Evolutionary conservation across 2,113 vertebrate species (phyloP).

Genomic region (Labrus mixtus): DNA sequence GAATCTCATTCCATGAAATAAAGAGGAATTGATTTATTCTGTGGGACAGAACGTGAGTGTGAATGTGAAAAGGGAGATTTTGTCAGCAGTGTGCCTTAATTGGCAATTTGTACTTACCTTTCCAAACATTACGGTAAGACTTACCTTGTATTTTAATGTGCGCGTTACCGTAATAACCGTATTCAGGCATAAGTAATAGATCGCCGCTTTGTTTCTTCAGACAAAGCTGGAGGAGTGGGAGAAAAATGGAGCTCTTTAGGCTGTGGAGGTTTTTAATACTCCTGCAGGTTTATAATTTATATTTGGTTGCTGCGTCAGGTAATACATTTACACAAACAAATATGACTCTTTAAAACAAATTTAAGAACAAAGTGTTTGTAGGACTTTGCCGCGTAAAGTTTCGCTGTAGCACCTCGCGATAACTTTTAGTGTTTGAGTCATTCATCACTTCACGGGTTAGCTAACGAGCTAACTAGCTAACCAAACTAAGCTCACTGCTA

Average conservation of each 20-base stretch:
- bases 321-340: not conserved
- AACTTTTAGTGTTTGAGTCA: slow-evolving; percentile 35
- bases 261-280: slow-evolving; percentile 42
- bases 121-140: slow-evolving; percentile 35
- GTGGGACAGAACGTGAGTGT: not conserved
- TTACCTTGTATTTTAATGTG: not conserved
- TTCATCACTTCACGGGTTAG: slow-evolving; percentile 50
- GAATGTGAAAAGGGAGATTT: not conserved
- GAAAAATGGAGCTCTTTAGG: slow-evolving; percentile 70
- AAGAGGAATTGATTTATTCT: not conserved
- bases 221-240: slow-evolving; percentile 44
- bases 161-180: slow-evolving; percentile 26
- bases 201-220: slow-evolving; percentile 37
- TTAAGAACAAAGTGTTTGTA: not conserved
- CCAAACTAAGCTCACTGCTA: not conserved
- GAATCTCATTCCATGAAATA: not conserved
- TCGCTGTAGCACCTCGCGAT: not conserved
- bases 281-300: slow-evolving; percentile 30
- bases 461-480: slow-evolving; percentile 29
- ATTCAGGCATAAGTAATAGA: slow-evolving; percentile 66
- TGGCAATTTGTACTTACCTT: not conserved
- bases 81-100: not conserved
- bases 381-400: no score
- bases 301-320: slow-evolving; percentile 51
- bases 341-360: no score